A percentile compares a stretch with the other conserved stretches of the same genome.
Evolutionary conservation across 30 jellyfish, hydroid and myxozoan genomes (phyloP).

Genomic region (Turritopsis rubra): DNA sequence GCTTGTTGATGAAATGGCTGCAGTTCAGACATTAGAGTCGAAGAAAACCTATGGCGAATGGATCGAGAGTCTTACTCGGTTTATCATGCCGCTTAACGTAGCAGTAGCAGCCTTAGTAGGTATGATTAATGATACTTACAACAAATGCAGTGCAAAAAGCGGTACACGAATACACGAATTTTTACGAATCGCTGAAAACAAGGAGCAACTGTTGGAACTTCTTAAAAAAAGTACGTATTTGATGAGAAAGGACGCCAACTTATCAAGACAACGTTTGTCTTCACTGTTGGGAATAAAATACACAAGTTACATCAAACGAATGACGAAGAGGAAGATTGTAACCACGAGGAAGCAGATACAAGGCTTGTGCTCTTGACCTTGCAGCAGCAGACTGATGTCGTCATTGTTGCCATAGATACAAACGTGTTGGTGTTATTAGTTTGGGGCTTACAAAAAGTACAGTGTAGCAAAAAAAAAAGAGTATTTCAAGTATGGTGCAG

Average conservation of each 20-base stretch:
- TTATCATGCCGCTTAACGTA: background rate
- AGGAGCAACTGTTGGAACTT: conserved; percentile 30
- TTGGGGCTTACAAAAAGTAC: conserved; percentile 1
- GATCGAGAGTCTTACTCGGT: background rate
- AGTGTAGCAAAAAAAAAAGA: conserved; percentile 28
- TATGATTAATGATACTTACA: background rate
- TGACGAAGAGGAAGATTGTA: background rate
- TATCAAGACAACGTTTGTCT: background rate
- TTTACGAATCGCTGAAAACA: conserved; percentile 27
- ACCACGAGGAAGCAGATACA: background rate
- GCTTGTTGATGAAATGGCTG: background rate
- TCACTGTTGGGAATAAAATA: background rate
- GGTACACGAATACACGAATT: background rate
- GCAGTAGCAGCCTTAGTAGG: background rate
- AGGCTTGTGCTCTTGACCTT: background rate
- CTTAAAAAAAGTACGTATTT: conserved; percentile 1
- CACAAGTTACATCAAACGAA: conserved; percentile 18
- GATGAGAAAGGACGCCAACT: conserved; percentile 11
- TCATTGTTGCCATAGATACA: background rate
- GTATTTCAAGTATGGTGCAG: conserved; percentile 39
- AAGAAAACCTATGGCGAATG: background rate
- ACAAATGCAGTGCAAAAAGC: background rate
- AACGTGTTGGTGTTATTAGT: background rate
- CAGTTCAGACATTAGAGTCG: background rate
- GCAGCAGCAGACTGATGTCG: background rate